Evolutionary conservation across 2,113 vertebrate genomes (phyloP).

Genomic region (Panurus biarmicus): DNA sequence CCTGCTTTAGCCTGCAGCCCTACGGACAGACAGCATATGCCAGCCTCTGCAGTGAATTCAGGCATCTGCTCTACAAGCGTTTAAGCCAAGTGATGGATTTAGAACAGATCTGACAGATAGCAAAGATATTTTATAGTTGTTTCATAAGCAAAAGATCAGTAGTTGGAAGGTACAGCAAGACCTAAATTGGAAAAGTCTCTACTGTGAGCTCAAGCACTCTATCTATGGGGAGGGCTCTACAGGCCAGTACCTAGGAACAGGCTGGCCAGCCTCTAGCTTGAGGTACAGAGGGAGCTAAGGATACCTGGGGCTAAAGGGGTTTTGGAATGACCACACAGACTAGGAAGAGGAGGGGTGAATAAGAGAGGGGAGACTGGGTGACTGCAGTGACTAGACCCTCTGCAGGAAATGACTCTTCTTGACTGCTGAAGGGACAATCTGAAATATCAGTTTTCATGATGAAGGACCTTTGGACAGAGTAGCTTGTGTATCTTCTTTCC

Average conservation of each 20-base stretch:
- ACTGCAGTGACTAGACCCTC: not conserved
- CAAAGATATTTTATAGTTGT: not conserved
- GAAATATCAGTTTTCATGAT: not conserved
- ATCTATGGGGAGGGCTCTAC: fast-evolving
- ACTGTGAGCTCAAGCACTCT: not conserved
- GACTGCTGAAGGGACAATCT: not conserved
- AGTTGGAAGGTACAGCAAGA: not conserved
- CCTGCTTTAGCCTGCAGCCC: not conserved
- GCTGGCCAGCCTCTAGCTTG: not conserved
- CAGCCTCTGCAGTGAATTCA: not conserved
- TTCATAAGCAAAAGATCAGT: not conserved
- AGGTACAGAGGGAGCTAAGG: not conserved
- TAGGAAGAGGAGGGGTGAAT: not conserved
- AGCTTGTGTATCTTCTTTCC: not conserved
- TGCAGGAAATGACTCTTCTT: not conserved
- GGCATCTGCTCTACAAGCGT: not conserved
- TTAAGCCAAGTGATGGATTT: not conserved
- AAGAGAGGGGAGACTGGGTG: not conserved
- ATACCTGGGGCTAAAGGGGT: not conserved
- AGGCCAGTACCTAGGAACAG: fast-evolving
- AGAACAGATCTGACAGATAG: not conserved
- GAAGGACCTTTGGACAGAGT: not conserved
- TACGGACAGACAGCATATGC: not conserved
- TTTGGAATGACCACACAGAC: not conserved
- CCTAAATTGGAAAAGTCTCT: not conserved